Percentiles rank a stretch among this genome's conserved stretches.
These are phyloP conservation scores for Battus philenor DNA, from an alignment of 1,140 invertebrate species.

Conservation along the genomic window DNA sequence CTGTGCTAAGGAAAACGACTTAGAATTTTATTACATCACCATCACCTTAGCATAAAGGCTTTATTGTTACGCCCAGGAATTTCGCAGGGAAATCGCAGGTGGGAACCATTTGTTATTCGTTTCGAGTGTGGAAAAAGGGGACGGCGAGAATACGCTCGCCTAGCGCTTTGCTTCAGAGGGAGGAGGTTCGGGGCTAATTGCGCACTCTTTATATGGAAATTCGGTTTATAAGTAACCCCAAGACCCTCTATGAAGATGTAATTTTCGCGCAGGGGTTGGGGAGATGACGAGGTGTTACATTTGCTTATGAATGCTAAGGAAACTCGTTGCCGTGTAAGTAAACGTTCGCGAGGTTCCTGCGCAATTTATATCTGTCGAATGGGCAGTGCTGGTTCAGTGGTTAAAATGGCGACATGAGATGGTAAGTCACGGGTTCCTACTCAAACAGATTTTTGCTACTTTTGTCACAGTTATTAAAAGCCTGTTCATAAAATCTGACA, in stretches of 20 bases:
- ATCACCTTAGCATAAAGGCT: conserved; percentile 18
- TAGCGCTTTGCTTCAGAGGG: conserved; percentile 21
- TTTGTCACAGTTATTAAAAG: too few relatives aligned
- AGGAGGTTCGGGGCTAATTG: conserved; percentile 31
- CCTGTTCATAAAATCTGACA: too few relatives aligned
- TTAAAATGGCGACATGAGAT: too few relatives aligned
- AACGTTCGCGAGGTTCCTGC: too few relatives aligned
- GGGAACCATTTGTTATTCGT: conserved; percentile 28
- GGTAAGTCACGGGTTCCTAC: too few relatives aligned
- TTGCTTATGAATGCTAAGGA: not conserved
- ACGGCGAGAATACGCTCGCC: conserved; percentile 16
- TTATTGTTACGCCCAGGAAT: conserved; percentile 25
- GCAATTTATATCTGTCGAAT: not conserved
- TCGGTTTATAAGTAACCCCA: conserved; percentile 26
- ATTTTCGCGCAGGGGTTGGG: conserved; percentile 12
- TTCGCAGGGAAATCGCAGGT: conserved; percentile 28
- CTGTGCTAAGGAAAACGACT: conserved; percentile 15
- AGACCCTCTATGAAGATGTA: conserved; percentile 27
- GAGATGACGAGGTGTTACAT: conserved; percentile 8
- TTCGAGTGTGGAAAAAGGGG: conserved; percentile 25
- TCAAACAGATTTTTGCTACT: too few relatives aligned
- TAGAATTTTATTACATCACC: conserved; percentile 15
- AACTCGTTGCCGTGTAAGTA: too few relatives aligned
- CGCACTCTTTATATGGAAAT: conserved; percentile 36
- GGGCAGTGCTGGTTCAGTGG: too few relatives aligned